These are phyloP conservation scores for Anthoptus insignis DNA, from an alignment of 2,888 invertebrate species.

Conservation along the genomic window DNA sequence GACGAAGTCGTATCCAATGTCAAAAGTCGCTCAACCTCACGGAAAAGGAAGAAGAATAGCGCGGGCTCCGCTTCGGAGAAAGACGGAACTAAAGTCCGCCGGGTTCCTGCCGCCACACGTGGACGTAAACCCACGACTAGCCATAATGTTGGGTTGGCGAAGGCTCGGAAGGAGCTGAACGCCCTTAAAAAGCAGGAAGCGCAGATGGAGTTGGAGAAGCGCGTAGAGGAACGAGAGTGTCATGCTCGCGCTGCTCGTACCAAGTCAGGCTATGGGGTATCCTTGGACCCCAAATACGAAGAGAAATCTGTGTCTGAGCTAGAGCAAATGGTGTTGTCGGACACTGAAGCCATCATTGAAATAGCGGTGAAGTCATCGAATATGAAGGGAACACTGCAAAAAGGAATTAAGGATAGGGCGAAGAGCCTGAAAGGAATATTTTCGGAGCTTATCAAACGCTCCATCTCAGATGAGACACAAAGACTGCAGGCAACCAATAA, in stretches of 20 bases:
- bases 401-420: not conserved
- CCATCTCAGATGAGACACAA: not conserved
- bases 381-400: not conserved
- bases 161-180: constrained; percentile 3
- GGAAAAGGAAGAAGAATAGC: not conserved
- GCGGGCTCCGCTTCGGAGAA: not conserved
- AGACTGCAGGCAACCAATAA: not conserved
- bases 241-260: not conserved
- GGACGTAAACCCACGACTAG: not conserved
- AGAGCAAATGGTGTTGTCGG: not conserved
- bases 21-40: not conserved
- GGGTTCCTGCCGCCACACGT: not conserved
- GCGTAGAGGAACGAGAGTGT: not conserved
- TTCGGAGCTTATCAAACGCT: not conserved
- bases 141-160: not conserved
- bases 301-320: not conserved
- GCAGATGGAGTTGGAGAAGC: not conserved
- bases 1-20: not conserved
- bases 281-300: not conserved
- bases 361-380: not conserved
- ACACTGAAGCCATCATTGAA: not conserved
- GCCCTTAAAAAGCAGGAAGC: not conserved
- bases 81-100: not conserved
- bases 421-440: not conserved
- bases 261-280: not conserved